Base-by-base conservation (phyloP, 2,113 vertebrate genomes). In the Heterocephalus glaber region DNA sequence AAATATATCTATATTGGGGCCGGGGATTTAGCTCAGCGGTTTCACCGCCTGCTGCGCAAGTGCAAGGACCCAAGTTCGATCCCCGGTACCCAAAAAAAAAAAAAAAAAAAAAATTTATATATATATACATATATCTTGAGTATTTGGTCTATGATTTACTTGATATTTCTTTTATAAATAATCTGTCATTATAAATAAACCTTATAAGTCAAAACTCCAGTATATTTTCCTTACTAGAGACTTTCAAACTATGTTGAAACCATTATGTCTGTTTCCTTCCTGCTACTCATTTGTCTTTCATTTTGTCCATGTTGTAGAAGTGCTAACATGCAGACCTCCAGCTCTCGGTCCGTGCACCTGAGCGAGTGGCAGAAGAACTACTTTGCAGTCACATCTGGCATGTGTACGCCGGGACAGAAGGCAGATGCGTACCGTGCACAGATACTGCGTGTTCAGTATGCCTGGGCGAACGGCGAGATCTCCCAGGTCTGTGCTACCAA, bases 351-450 rank as follows among this genome's bases (percentile, higher is more conserved):
- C 0, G 85, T 98, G 98, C 99, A 99, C 98, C 98, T 99, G 98
- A 99, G 98, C 30, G 99, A 99, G 90, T 99, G 99, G 99, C 99
- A 99, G 98, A 98, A 98, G 97, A 99, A 99, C 98, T 98, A 99
- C 98, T 99, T 99, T 98, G 98, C 98, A 96, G 97, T 99, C 98
- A 99, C 98, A 68, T 99, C 99, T 98, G 99, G 98, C 98, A 98
- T 92, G 79, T 99, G 98, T 96, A 98, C 99, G 66, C 98, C 99
- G 38, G 97, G 97, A 97, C 99, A 99, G 98, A 99, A 98, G 98
- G 99, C 99, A 52, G 99, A 99, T 92, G 99, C 98, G 72, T 99
- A 99, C 97, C 99, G 99, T 97, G 99, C 99, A 84, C 99, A 99
- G 97, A 98, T 99, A 97, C 97, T 99, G 82, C 98, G 96, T 81